Evolutionary conservation across 2,113 vertebrate species (phyloP).

Genomic region (Poeciliopsis turrubarensis): DNA sequence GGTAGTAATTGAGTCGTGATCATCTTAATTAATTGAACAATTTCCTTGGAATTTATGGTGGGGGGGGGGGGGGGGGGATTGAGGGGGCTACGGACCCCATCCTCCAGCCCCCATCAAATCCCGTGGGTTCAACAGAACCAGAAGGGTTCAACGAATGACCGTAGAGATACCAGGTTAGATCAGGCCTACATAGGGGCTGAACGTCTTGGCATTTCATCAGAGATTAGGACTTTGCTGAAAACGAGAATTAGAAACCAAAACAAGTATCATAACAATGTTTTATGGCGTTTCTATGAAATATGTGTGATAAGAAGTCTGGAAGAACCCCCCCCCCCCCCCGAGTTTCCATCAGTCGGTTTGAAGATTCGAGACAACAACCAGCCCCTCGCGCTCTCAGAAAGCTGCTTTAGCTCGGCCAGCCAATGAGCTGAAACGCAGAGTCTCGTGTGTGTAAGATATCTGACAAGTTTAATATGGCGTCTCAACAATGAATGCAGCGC

Average conservation of each 20-base stretch:
- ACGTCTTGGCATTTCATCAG: not conserved
- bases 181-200: slow-evolving; percentile 30
- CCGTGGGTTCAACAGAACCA: slow-evolving; percentile 34
- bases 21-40: slow-evolving; percentile 93
- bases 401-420: no score
- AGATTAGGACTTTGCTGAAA: slow-evolving; percentile 16
- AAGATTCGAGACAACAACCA: not conserved
- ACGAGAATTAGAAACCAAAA: slow-evolving; percentile 14
- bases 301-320: not conserved
- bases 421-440: slow-evolving; percentile 25
- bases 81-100: slow-evolving; percentile 27
- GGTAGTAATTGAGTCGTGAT: slow-evolving; percentile 90
- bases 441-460: slow-evolving; percentile 42
- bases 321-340: not conserved
- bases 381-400: not conserved
- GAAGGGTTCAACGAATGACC: slow-evolving; percentile 62
- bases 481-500: slow-evolving; percentile 53
- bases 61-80: slow-evolving; percentile 3
- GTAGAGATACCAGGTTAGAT: slow-evolving; percentile 65
- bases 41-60: slow-evolving; percentile 86
- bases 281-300: not conserved
- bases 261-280: slow-evolving; percentile 10
- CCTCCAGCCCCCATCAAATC: slow-evolving; percentile 43
- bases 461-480: slow-evolving; percentile 43
- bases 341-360: not conserved